Conservation (phyloP, 2,797 vertebrate genomes). For the Pangasius larnaudii region DNA sequence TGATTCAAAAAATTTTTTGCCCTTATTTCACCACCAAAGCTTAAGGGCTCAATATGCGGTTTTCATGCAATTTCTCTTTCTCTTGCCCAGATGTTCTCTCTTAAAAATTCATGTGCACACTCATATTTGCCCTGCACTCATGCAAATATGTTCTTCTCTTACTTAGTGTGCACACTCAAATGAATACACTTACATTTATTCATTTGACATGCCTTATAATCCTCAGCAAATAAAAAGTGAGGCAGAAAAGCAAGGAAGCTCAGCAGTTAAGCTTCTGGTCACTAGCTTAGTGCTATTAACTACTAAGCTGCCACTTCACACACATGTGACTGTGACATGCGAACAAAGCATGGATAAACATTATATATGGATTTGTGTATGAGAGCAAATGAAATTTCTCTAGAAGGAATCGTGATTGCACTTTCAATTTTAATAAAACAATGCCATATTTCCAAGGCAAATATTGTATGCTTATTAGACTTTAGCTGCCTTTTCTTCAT, state of each 20-base stretch:
- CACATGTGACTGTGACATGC: background rate
- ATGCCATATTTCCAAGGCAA: no score
- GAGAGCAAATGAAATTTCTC: background rate
- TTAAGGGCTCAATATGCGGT: background rate
- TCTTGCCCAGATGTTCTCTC: background rate
- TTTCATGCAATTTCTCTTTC: background rate
- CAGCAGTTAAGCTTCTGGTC: slow-evolving; percentile 1
- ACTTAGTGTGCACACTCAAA: background rate
- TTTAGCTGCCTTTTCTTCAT: background rate
- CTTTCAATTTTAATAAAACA: background rate
- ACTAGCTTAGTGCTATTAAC: background rate
- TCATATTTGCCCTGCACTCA: background rate
- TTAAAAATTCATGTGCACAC: background rate
- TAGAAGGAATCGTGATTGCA: background rate
- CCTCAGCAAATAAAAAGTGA: background rate
- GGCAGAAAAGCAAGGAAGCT: background rate
- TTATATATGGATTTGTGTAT: background rate
- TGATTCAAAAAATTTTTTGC: background rate
- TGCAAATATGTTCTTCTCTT: slow-evolving; percentile 12
- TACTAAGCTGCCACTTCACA: background rate
- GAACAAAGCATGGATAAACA: background rate
- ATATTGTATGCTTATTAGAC: background rate
- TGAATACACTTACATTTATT: background rate
- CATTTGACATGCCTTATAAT: background rate
- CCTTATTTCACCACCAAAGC: background rate